A percentile compares a stretch with the other conserved stretches of the same genome.
Conservation (phyloP, 2,888 invertebrate species). For the Netelia melanura region DNA sequence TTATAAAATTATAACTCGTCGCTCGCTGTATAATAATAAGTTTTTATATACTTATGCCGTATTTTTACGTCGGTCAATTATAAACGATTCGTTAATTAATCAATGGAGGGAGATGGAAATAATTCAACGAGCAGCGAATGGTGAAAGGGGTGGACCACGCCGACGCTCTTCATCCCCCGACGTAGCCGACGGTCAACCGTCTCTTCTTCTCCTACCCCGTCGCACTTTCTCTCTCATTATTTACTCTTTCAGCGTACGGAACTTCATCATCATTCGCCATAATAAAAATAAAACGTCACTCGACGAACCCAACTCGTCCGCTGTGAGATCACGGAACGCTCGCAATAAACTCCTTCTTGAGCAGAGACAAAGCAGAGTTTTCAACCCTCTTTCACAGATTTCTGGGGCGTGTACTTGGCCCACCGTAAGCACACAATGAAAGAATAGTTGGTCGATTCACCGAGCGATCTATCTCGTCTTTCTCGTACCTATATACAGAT, state of each 20-base stretch:
- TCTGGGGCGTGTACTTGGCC: neutral
- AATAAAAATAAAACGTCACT: constrained; percentile 70
- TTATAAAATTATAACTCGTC: neutral
- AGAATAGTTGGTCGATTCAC: neutral
- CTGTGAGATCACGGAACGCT: neutral
- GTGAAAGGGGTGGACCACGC: neutral
- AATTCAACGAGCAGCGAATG: constrained; percentile 7
- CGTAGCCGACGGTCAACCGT: constrained; percentile 21
- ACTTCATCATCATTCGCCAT: constrained; percentile 73
- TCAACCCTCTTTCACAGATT: constrained; percentile 17
- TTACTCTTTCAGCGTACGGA: constrained; percentile 61
- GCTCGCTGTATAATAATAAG: neutral
- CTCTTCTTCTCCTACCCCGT: neutral
- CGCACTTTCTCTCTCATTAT: constrained; percentile 39
- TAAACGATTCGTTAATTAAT: constrained; percentile 45
- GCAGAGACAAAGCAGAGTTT: constrained; percentile 29
- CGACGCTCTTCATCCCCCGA: constrained; percentile 14
- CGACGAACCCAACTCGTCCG: constrained; percentile 37
- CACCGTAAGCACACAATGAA: neutral
- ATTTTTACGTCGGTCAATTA: constrained; percentile 38
- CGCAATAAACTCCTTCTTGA: neutral
- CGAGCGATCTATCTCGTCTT: neutral
- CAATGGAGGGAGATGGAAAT: constrained; percentile 21
- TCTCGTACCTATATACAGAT: neutral
- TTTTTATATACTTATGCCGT: neutral